These are phyloP conservation scores for Achatina immaculata DNA, from an alignment of 1,140 invertebrate species.

Conservation along the genomic window DNA sequence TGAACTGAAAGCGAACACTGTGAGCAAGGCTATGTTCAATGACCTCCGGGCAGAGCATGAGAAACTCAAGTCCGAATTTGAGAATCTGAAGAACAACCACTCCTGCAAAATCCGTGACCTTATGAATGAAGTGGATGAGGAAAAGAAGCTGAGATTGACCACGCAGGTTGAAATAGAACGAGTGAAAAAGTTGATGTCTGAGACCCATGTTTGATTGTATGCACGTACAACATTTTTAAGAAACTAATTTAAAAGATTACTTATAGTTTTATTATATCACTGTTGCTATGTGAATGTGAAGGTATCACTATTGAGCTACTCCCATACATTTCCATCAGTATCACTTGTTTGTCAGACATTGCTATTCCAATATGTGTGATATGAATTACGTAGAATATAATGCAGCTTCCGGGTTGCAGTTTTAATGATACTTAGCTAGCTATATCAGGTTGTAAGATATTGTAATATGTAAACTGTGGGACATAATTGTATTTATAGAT, in stretches of 20 bases:
- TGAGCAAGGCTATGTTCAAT: conserved; percentile 60
- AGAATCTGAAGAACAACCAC: conserved; percentile 54
- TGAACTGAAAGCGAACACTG: conserved; percentile 55
- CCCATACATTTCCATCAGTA: too few species aligned
- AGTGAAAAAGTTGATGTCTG: conserved; percentile 66
- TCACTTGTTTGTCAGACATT: neutral
- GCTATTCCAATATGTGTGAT: conserved; percentile 3
- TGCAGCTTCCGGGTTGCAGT: neutral
- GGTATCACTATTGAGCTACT: neutral
- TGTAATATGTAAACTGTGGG: too few species aligned
- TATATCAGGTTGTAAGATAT: too few species aligned
- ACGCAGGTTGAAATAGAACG: conserved; percentile 71
- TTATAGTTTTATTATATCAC: neutral
- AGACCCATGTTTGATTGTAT: conserved; percentile 58
- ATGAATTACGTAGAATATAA: neutral
- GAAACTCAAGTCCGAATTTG: conserved; percentile 60
- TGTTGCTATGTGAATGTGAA: neutral
- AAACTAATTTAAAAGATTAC: neutral
- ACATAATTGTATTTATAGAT: too few species aligned
- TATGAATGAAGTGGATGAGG: conserved; percentile 69
- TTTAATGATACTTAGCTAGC: conserved; percentile 9
- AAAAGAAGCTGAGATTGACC: conserved; percentile 69
- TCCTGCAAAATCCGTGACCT: conserved; percentile 64
- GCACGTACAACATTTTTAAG: neutral
- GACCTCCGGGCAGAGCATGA: conserved; percentile 63